phyloP scores from a whole-genome alignment of 2,113 vertebrate species.

The Pollimyrus isidori region DNA sequence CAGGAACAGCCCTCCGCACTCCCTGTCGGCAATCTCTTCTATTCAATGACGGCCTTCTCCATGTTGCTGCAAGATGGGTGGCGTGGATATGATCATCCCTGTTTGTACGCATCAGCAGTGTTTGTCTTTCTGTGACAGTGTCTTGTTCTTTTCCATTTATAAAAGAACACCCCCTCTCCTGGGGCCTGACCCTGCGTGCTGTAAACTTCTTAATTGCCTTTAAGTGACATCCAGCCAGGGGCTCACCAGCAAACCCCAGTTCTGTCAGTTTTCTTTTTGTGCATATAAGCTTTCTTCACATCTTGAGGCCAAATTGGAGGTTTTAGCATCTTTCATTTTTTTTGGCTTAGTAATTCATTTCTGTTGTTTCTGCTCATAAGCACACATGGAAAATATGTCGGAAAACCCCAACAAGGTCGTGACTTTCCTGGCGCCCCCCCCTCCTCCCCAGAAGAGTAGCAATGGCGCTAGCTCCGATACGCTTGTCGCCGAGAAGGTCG shows the following conservation, averaged over 20 bases:
- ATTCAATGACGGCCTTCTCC: slow-evolving; percentile 38
- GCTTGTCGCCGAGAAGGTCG: slow-evolving; percentile 67
- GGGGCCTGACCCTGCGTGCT: slow-evolving; percentile 47
- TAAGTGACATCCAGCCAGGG: slow-evolving; percentile 37
- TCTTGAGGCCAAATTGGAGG: slow-evolving; percentile 26
- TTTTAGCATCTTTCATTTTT: slow-evolving; percentile 43
- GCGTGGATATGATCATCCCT: slow-evolving; percentile 56
- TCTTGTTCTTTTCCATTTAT: slow-evolving; percentile 47
- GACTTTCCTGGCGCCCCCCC: slow-evolving; percentile 64
- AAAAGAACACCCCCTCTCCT: slow-evolving; percentile 52
- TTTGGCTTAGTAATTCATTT: slow-evolving; percentile 27
- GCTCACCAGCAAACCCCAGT: slow-evolving; percentile 24
- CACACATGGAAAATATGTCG: slow-evolving; percentile 55
- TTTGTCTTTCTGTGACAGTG: slow-evolving; percentile 42
- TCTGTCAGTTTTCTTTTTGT: slow-evolving; percentile 12
- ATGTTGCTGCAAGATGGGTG: slow-evolving; percentile 62
- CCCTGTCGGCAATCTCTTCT: slow-evolving; percentile 42
- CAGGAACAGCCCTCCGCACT: slow-evolving; percentile 28
- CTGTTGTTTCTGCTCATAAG: slow-evolving; percentile 16
- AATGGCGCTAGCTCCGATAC: slow-evolving; percentile 85
- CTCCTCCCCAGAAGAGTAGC: slow-evolving; percentile 70
- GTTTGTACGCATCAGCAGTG: slow-evolving; percentile 37
- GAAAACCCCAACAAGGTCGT: slow-evolving; percentile 52
- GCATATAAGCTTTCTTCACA: slow-evolving; percentile 4
- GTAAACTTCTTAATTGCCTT: slow-evolving; percentile 44